phyloP scores from a whole-genome alignment of 1,140 invertebrate genomes.

The Olivierus martensii region DNA sequence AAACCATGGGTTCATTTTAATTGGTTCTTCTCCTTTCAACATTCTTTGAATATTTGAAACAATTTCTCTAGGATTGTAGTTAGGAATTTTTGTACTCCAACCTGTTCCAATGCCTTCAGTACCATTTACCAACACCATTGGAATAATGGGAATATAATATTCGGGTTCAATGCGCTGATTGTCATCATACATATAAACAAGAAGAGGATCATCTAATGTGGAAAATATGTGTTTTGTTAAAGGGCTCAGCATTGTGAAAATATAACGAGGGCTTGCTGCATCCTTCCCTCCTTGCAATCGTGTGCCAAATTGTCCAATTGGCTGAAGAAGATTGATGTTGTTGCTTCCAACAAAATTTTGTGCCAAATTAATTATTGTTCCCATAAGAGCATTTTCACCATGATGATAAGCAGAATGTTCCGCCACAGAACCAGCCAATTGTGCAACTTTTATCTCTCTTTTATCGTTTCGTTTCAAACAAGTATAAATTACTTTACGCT shows the following conservation, averaged over 20 bases:
- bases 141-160: conserved; percentile 40
- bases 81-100: conserved; percentile 42
- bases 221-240: conserved; percentile 35
- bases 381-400: conserved; percentile 84
- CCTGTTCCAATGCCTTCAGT: conserved; percentile 38
- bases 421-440: conserved; percentile 91
- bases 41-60: conserved; percentile 36
- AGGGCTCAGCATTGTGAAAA: conserved; percentile 71
- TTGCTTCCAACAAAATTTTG: conserved; percentile 98
- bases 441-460: conserved; percentile 93
- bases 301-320: conserved; percentile 94
- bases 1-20: conserved; percentile 35
- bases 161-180: conserved; percentile 38
- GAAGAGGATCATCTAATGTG: conserved; percentile 34
- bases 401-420: conserved; percentile 95
- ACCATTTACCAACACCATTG: conserved; percentile 41
- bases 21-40: conserved; percentile 30
- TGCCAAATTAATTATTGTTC: conserved; percentile 93
- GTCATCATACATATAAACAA: conserved; percentile 38
- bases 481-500: conserved; percentile 86
- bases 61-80: conserved; percentile 39
- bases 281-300: conserved; percentile 49
- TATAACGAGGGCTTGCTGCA: conserved; percentile 93
- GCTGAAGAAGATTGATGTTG: conserved; percentile 94
- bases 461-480: conserved; percentile 96